Evolutionary conservation across 2,113 vertebrate species (phyloP).

Genomic region (Platanista minor): DNA sequence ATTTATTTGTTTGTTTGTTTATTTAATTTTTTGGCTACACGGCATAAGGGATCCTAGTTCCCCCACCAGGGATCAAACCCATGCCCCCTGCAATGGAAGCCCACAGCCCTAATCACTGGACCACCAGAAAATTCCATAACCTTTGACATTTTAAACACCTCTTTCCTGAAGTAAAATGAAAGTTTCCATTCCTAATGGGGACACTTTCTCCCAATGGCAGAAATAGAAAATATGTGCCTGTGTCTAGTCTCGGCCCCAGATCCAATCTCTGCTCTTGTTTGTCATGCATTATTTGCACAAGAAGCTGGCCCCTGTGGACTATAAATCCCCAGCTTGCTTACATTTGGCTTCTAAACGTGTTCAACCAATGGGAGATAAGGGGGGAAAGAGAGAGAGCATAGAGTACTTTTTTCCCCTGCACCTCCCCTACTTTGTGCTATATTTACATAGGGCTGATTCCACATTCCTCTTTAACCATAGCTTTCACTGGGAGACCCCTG

Average conservation of each 20-base stretch:
- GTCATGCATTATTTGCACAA: background rate
- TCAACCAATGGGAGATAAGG: background rate
- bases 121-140: background rate
- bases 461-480: background rate
- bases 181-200: background rate
- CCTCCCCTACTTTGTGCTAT: background rate
- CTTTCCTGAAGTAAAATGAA: background rate
- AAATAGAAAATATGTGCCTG: background rate
- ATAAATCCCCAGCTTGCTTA: background rate
- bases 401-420: background rate
- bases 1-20: too few species aligned
- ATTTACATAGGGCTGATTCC: background rate
- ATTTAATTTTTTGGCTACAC: too few species aligned
- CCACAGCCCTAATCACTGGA: too few species aligned
- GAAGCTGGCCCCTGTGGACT: background rate
- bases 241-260: background rate
- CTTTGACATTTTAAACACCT: slow-evolving; percentile 3
- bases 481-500: background rate
- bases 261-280: background rate
- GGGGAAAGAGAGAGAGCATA: background rate
- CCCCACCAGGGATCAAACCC: too few species aligned
- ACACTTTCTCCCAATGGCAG: background rate
- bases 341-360: background rate
- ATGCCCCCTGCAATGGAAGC: too few species aligned
- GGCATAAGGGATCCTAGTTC: too few species aligned